Conservation (phyloP, 1,140 invertebrate species). For the Drosophila melanica region DNA sequence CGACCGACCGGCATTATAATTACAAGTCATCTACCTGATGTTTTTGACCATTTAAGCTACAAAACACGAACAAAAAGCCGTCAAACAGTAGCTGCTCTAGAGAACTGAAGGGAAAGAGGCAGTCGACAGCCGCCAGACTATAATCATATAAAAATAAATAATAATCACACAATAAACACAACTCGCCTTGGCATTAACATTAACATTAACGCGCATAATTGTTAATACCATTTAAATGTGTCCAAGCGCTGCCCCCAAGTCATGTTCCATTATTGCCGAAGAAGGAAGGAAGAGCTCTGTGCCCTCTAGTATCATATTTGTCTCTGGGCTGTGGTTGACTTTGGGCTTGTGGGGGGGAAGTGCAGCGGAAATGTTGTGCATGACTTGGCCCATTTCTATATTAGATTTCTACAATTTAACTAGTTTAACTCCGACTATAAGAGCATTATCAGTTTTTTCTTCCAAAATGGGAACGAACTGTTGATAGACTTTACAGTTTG, state of each 20-base stretch:
- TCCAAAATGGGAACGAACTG: slow-evolving; percentile 60
- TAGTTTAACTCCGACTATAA: slow-evolving; percentile 45
- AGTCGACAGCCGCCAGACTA: slow-evolving; percentile 16
- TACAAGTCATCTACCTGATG: slow-evolving; percentile 80
- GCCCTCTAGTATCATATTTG: neutral
- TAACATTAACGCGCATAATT: slow-evolving; percentile 65
- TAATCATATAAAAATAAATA: slow-evolving; percentile 74
- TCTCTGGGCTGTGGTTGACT: no score
- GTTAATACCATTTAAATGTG: slow-evolving; percentile 80
- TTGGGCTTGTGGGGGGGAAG: slow-evolving; percentile 2
- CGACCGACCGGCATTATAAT: slow-evolving; percentile 59
- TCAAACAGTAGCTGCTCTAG: slow-evolving; percentile 55
- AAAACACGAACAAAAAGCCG: slow-evolving; percentile 44
- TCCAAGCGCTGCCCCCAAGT: slow-evolving; percentile 48
- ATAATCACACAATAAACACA: slow-evolving; percentile 72
- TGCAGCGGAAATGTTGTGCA: slow-evolving; percentile 65
- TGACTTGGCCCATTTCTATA: slow-evolving; percentile 62
- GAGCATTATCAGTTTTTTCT: slow-evolving; percentile 47
- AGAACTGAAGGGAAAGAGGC: neutral
- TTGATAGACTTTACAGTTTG: slow-evolving; percentile 51
- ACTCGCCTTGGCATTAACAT: slow-evolving; percentile 7
- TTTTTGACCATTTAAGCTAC: slow-evolving; percentile 81
- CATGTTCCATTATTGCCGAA: slow-evolving; percentile 61
- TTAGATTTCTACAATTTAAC: slow-evolving; percentile 27
- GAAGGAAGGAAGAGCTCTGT: slow-evolving; percentile 12